phyloP scores from a whole-genome alignment of 2,113 vertebrate species.

The Lophotis ruficrista region DNA sequence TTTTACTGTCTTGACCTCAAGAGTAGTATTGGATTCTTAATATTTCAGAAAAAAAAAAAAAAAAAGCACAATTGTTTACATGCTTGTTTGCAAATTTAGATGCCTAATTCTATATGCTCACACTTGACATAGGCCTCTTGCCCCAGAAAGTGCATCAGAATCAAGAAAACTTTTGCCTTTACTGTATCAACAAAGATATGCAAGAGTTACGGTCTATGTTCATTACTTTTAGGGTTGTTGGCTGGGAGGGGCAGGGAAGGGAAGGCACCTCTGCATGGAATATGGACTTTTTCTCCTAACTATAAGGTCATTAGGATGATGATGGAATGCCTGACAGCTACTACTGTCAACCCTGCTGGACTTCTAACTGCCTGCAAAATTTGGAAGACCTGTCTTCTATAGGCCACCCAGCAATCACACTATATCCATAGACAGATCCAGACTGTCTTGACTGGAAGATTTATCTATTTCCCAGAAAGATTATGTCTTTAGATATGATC shows the following conservation, averaged over 20 bases:
- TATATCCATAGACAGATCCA: neutral
- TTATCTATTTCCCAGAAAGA: neutral
- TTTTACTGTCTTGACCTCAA: neutral
- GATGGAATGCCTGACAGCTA: neutral
- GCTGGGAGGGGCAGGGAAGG: neutral
- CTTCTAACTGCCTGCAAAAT: neutral
- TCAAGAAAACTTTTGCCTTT: neutral
- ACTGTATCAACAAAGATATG: neutral
- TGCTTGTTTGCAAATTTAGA: neutral
- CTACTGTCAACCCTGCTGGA: neutral
- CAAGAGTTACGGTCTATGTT: neutral
- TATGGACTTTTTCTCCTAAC: neutral
- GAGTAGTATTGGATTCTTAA: neutral
- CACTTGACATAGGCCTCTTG: neutral
- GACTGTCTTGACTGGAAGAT: neutral
- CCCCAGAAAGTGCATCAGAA: neutral
- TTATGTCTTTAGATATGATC: neutral
- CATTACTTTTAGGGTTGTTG: neutral
- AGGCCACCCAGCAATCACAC: neutral
- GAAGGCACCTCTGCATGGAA: neutral
- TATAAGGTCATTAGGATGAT: neutral
- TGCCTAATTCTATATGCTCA: neutral
- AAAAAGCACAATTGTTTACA: neutral
- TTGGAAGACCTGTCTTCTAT: neutral
- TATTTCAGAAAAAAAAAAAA: neutral